Evolutionary conservation across 2,797 vertebrate genomes (phyloP).

Genomic region (Momotus momota): DNA sequence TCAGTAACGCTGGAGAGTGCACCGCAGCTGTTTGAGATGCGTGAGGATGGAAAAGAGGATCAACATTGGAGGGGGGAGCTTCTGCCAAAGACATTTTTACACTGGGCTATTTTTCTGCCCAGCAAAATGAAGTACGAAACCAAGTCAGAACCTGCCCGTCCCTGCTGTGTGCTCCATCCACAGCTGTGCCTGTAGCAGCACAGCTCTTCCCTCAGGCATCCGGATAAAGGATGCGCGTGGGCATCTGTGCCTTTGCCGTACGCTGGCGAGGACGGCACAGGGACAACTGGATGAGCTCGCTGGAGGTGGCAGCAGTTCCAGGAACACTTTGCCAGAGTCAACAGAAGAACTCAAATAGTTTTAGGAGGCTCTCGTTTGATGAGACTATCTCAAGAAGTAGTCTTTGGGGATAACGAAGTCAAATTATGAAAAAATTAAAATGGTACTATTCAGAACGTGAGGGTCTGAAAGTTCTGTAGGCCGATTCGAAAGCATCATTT

Average conservation of each 20-base stretch:
- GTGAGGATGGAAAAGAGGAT: background rate
- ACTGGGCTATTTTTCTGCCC: background rate
- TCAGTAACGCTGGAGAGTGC: background rate
- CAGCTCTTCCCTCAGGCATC: background rate
- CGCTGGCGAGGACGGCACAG: background rate
- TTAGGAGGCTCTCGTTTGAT: background rate
- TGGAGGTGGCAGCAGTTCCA: background rate
- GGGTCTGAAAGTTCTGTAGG: background rate
- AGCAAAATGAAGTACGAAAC: constrained; percentile 9
- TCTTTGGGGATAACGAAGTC: background rate
- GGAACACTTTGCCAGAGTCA: background rate
- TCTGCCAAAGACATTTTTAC: constrained; percentile 23
- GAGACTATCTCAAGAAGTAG: background rate
- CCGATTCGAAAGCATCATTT: background rate
- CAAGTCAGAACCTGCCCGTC: background rate
- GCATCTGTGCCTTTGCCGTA: background rate
- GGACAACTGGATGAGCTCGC: background rate
- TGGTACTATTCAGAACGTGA: background rate
- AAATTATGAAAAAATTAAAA: background rate
- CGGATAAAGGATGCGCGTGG: background rate
- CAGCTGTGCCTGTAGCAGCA: background rate
- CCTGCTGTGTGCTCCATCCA: background rate
- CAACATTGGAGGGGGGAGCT: background rate
- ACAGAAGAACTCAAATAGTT: background rate
- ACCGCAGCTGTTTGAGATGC: background rate